Percentiles rank a stretch among this genome's conserved stretches.
Conservation (phyloP, 2,797 vertebrate species). For the Uromys caudimaculatus region DNA sequence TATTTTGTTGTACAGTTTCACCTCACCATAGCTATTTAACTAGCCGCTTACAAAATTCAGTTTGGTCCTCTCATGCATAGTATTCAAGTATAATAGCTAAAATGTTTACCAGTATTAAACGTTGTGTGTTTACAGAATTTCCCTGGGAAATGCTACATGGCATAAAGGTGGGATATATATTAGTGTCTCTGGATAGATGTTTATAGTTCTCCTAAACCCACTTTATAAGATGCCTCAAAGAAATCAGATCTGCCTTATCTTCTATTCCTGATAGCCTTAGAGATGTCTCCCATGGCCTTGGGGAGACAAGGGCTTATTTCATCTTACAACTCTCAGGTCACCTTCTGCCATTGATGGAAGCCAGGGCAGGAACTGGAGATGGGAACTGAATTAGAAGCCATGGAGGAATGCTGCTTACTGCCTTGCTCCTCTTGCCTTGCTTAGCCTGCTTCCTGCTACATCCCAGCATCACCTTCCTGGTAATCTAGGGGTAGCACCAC, state of each 20-base stretch:
- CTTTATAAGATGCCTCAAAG: not conserved
- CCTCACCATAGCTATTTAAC: not conserved
- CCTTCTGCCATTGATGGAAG: not conserved
- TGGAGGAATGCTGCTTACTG: not conserved
- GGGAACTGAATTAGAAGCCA: not conserved
- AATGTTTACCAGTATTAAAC: not conserved
- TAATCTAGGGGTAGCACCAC: not conserved
- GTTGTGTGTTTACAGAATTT: conserved; percentile 17
- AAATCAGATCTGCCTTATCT: not conserved
- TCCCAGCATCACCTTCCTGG: not conserved
- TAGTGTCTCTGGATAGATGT: not conserved
- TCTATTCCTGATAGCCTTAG: not conserved
- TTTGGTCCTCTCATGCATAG: not conserved
- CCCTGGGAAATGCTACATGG: not conserved
- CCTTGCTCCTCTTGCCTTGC: not conserved
- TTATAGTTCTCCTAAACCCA: not conserved
- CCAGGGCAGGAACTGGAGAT: not conserved
- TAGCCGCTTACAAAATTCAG: not conserved
- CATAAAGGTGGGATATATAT: not conserved
- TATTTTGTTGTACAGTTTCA: not conserved
- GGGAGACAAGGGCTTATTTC: not conserved
- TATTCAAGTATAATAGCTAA: not conserved
- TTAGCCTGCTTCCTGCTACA: not conserved
- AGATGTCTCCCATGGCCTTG: not conserved
- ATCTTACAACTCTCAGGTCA: not conserved